A percentile compares a stretch with the other conserved stretches of the same genome.
Evolutionary conservation across 2,113 vertebrate species (phyloP).

Genomic region (Apistogramma diplotaenia): DNA sequence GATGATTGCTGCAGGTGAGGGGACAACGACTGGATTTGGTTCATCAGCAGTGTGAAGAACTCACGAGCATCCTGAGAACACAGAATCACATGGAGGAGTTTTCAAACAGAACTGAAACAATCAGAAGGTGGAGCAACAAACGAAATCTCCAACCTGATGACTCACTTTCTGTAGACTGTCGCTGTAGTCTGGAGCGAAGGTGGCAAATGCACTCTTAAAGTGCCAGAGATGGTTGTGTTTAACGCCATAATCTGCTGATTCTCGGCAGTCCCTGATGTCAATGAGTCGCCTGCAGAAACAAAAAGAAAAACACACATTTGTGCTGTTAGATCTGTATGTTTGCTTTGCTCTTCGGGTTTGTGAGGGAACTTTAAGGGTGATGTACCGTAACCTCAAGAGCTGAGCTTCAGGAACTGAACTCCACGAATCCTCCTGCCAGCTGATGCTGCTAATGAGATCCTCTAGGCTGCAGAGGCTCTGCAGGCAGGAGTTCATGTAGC

Average conservation of each 20-base stretch:
- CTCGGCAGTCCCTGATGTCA: accelerated
- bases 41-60: background rate
- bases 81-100: too few species aligned
- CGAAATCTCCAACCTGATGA: too few species aligned
- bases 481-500: conserved; percentile 9
- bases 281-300: background rate
- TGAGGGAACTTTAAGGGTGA: background rate
- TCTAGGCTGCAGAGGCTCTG: background rate
- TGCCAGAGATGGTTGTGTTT: accelerated
- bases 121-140: too few species aligned
- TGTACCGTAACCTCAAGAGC: background rate
- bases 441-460: background rate
- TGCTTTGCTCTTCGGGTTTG: background rate
- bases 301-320: background rate
- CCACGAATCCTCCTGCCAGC: background rate
- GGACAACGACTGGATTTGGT: background rate
- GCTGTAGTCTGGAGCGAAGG: too few species aligned
- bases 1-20: background rate
- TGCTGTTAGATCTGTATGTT: background rate
- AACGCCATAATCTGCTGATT: accelerated
- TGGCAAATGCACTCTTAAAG: accelerated
- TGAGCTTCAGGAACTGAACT: background rate
- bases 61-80: too few species aligned
- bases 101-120: too few species aligned
- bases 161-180: too few species aligned